phyloP scores from a whole-genome alignment of 2,113 vertebrate species.

The Rhodinocichla rosea region DNA sequence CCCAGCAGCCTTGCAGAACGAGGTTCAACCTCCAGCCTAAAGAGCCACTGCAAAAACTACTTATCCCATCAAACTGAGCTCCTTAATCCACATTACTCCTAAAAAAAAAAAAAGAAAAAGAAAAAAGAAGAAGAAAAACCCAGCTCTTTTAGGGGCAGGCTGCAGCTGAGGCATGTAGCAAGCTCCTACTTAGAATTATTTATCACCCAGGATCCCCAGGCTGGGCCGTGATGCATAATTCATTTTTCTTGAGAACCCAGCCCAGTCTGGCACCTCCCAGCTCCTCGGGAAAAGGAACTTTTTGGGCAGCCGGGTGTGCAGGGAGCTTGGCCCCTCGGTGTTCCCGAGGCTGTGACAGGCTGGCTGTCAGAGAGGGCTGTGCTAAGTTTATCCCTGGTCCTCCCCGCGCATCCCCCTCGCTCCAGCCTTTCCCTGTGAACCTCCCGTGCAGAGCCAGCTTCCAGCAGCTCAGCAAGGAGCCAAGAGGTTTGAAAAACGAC shows the following conservation, averaged over 20 bases:
- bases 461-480: not conserved
- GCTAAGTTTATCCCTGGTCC: slow-evolving; percentile 2
- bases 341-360: not conserved
- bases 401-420: not conserved
- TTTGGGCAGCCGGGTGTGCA: not conserved
- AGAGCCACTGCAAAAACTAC: not conserved
- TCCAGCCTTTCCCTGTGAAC: not conserved
- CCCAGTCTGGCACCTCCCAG: not conserved
- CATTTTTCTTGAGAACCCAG: not conserved
- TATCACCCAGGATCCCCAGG: slow-evolving; percentile 54
- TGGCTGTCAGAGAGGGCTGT: not conserved
- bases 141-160: not conserved
- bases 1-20: not conserved
- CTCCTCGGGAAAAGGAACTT: not conserved
- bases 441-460: not conserved
- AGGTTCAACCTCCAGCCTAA: not conserved
- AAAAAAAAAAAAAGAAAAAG: not conserved
- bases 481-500: not conserved
- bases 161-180: not conserved
- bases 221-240: slow-evolving; percentile 67
- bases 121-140: rapidly evolving
- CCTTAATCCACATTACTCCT: not conserved
- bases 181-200: slow-evolving; percentile 63
- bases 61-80: not conserved
- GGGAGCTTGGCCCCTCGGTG: not conserved